Evolutionary conservation across 2,113 vertebrate species (phyloP).

Genomic region (Gavialis gangeticus): DNA sequence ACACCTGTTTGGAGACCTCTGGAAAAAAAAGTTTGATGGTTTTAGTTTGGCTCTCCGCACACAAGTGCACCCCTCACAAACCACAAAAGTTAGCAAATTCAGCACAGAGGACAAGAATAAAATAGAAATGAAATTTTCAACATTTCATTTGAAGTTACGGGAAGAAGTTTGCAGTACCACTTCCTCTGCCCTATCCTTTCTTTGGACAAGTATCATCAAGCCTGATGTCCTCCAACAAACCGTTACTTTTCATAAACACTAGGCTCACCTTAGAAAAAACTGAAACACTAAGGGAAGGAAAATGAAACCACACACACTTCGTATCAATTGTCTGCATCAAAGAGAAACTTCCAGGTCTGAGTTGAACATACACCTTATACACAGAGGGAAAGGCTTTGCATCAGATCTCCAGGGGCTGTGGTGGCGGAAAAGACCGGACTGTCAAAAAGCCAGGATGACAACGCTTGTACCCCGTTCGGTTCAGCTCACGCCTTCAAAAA

Average conservation of each 20-base stretch:
- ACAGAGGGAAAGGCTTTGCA: no score
- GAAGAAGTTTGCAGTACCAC: neutral
- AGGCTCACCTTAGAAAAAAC: neutral
- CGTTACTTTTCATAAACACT: neutral
- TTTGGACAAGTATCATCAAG: neutral
- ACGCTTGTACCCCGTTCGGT: neutral
- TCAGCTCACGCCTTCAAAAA: neutral
- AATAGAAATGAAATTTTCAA: fast-evolving
- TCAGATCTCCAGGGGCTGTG: neutral
- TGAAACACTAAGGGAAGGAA: neutral
- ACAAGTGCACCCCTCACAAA: neutral
- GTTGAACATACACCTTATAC: no score
- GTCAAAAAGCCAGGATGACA: neutral
- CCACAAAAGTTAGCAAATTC: neutral
- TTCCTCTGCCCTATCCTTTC: neutral
- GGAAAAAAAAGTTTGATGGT: neutral
- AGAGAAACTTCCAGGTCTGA: neutral
- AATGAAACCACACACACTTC: neutral
- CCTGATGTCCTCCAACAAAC: neutral
- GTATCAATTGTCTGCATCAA: neutral
- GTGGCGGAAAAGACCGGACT: neutral
- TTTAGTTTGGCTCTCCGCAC: neutral
- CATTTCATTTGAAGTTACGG: neutral
- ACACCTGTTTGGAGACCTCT: neutral
- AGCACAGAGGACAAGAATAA: neutral